A percentile compares a stretch with the other conserved stretches of the same genome.
phyloP scores from a whole-genome alignment of 1,140 invertebrate genomes.

The Aphelenchoides besseyi region DNA sequence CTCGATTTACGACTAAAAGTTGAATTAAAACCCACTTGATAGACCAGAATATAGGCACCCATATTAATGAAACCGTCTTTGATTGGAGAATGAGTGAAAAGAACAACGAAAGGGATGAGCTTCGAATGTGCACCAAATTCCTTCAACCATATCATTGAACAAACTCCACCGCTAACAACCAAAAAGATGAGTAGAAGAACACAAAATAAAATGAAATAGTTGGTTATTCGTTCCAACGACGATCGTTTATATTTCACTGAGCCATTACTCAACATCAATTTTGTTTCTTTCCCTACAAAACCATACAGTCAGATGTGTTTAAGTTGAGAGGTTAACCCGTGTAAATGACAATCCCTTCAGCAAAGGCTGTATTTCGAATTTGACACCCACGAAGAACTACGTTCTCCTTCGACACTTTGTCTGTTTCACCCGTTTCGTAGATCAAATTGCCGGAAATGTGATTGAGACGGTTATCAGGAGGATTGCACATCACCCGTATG shows the following conservation, averaged over 20 bases:
- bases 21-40: conserved; percentile 39
- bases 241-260: conserved; percentile 91
- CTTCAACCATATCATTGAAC: conserved; percentile 40
- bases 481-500: conserved; percentile 81
- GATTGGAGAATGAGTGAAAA: conserved; percentile 74
- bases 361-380: conserved; percentile 85
- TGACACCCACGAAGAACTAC: conserved; percentile 86
- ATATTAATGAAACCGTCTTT: conserved; percentile 63
- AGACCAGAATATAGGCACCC: conserved; percentile 63
- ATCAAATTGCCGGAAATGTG: conserved; percentile 85
- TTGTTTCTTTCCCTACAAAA: conserved; percentile 82
- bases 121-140: conserved; percentile 14
- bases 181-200: conserved; percentile 84
- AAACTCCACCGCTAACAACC: conserved; percentile 81
- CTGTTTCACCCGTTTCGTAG: conserved; percentile 74
- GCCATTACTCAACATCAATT: conserved; percentile 94
- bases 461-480: conserved; percentile 90
- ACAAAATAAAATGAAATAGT: conserved; percentile 92
- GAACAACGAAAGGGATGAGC: conserved; percentile 68
- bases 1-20: conserved; percentile 48
- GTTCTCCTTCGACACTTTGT: conserved; percentile 85
- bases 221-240: conserved; percentile 84
- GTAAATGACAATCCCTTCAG: conserved; percentile 95
- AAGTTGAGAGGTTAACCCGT: conserved; percentile 69
- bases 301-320: not conserved